phyloP scores from a whole-genome alignment of 2,113 vertebrate species.

The Brienomyrus brachyistius region DNA sequence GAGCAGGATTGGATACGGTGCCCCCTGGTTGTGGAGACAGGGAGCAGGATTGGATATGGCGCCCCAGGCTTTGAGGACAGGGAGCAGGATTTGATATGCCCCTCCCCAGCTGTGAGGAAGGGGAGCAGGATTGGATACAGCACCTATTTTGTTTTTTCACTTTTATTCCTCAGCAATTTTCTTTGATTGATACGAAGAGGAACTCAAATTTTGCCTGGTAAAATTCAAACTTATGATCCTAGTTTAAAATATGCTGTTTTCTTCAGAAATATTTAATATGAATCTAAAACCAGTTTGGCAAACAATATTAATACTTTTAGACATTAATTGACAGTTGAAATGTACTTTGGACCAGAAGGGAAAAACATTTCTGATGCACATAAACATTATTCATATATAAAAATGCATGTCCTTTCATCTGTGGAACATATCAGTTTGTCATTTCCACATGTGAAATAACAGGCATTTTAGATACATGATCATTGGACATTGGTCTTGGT shows the following conservation, averaged over 20 bases:
- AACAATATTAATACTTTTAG: not conserved
- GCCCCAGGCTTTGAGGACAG: not conserved
- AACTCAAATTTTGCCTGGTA: not conserved
- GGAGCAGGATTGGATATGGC: not conserved
- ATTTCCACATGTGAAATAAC: not conserved
- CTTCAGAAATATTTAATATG: not conserved
- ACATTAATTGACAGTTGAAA: not conserved
- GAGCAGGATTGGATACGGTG: too few species aligned
- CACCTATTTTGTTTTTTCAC: not conserved
- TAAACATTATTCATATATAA: not conserved
- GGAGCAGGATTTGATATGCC: not conserved
- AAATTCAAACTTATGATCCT: not conserved
- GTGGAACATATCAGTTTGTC: not conserved
- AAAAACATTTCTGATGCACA: not conserved
- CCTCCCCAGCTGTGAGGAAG: not conserved
- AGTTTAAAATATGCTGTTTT: not conserved
- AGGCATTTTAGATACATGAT: not conserved
- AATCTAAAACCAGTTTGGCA: not conserved
- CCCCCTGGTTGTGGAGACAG: not conserved
- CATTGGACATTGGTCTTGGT: not conserved
- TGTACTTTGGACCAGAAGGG: not conserved
- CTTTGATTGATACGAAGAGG: not conserved
- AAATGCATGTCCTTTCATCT: not conserved
- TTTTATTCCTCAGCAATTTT: not conserved
- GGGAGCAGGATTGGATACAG: not conserved